Conservation (phyloP, 2,113 vertebrate species). For the Otocyon megalotis region DNA sequence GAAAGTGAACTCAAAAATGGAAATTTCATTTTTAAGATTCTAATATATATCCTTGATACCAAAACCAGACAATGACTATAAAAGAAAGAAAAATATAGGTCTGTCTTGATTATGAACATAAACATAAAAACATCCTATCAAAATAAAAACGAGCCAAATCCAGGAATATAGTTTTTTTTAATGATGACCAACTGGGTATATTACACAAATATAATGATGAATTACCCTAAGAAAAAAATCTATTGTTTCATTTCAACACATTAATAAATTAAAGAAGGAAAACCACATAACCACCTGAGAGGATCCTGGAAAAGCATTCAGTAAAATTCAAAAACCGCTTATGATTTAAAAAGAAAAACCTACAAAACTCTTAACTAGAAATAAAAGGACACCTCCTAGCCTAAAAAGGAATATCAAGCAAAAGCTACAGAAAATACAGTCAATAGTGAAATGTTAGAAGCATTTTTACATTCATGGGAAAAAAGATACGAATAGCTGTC, state of each 20-base stretch:
- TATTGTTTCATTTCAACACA: conserved; percentile 49
- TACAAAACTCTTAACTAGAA: conserved; percentile 52
- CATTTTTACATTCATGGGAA: background rate
- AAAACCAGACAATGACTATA: conserved; percentile 53
- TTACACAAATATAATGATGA: conserved; percentile 34
- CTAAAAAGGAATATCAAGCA: background rate
- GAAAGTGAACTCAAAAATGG: conserved; percentile 67
- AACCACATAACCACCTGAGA: conserved; percentile 47
- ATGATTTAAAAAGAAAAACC: background rate
- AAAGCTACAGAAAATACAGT: background rate
- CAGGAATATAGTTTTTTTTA: background rate
- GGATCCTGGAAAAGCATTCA: conserved; percentile 60
- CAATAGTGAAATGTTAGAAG: background rate
- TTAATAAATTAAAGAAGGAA: conserved; percentile 65
- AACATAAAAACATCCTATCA: conserved; percentile 11
- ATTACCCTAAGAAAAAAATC: conserved; percentile 27
- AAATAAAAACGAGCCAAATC: conserved; percentile 57
- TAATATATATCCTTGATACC: conserved; percentile 47
- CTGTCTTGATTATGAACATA: conserved; percentile 26
- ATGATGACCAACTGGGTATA: background rate
- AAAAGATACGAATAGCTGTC: background rate
- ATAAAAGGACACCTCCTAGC: conserved; percentile 32
- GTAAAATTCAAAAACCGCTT: conserved; percentile 63
- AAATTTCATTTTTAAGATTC: conserved; percentile 61
- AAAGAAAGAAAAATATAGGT: conserved; percentile 56